phyloP scores from a whole-genome alignment of 2,797 vertebrate species.

The Sarcoramphus papa region DNA sequence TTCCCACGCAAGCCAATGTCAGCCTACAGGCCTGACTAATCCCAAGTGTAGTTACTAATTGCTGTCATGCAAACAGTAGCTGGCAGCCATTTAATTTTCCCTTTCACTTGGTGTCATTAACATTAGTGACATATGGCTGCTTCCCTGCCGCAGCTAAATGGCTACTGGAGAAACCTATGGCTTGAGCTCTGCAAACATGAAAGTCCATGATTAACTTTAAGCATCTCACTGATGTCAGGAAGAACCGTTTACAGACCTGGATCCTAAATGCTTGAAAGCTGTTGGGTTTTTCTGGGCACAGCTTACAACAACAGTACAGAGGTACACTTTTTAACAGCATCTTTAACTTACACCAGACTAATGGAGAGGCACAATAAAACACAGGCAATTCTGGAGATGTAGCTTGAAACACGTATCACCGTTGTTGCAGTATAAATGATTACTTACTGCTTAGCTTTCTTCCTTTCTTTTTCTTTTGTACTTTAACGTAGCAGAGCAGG shows the following conservation, averaged over 20 bases:
- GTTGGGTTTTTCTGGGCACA: neutral
- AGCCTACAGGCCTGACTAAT: slow-evolving; percentile 49
- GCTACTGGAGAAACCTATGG: neutral
- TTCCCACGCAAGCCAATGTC: neutral
- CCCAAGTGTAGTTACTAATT: slow-evolving; percentile 30
- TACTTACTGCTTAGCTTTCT: neutral
- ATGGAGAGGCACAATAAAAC: neutral
- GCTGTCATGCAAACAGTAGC: slow-evolving; percentile 34
- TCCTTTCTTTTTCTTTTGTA: neutral
- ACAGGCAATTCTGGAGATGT: neutral
- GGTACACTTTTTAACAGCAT: neutral
- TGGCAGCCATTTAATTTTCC: slow-evolving; percentile 49
- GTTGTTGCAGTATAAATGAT: neutral
- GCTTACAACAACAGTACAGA: neutral
- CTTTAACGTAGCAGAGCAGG: neutral
- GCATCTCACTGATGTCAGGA: neutral
- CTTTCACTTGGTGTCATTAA: slow-evolving; percentile 43
- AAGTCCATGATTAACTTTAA: neutral
- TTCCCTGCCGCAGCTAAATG: neutral
- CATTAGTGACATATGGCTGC: neutral
- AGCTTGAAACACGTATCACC: neutral
- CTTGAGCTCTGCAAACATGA: neutral
- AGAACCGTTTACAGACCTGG: neutral
- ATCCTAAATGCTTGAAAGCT: neutral
- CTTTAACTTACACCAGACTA: neutral